These are phyloP conservation scores for Scolopax mira DNA, from an alignment of 2,113 vertebrate genomes.

Conservation along the genomic window DNA sequence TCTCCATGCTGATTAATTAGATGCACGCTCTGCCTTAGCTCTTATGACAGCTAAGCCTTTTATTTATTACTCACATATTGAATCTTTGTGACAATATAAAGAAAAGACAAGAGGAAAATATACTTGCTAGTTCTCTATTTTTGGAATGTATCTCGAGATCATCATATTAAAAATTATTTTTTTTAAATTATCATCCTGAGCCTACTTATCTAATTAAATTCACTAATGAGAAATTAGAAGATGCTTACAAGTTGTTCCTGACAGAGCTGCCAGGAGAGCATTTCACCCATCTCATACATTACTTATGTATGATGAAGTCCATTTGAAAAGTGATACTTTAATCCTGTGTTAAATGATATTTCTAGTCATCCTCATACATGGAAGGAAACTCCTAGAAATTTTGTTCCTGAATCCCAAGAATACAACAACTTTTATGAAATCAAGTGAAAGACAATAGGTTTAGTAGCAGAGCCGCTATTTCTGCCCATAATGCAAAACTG, in stretches of 20 bases:
- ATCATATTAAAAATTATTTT: not conserved
- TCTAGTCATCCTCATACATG: not conserved
- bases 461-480: not conserved
- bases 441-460: not conserved
- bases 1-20: slow-evolving; percentile 46
- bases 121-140: not conserved
- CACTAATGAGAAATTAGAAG: not conserved
- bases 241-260: not conserved
- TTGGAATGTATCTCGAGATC: not conserved
- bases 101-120: not conserved
- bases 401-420: slow-evolving; percentile 10
- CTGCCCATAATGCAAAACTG: not conserved
- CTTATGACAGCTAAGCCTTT: not conserved
- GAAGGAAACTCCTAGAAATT: not conserved
- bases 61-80: not conserved
- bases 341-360: not conserved
- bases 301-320: not conserved
- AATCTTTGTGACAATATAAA: not conserved
- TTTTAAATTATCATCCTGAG: not conserved
- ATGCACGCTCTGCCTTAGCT: not conserved
- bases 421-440: slow-evolving; percentile 34
- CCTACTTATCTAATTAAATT: not conserved
- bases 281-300: not conserved
- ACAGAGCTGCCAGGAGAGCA: not conserved
- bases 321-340: not conserved